Percentiles rank a stretch among this genome's conserved stretches.
phyloP scores from a whole-genome alignment of 2,888 invertebrate genomes.

The Neoaliturus tenellus region DNA sequence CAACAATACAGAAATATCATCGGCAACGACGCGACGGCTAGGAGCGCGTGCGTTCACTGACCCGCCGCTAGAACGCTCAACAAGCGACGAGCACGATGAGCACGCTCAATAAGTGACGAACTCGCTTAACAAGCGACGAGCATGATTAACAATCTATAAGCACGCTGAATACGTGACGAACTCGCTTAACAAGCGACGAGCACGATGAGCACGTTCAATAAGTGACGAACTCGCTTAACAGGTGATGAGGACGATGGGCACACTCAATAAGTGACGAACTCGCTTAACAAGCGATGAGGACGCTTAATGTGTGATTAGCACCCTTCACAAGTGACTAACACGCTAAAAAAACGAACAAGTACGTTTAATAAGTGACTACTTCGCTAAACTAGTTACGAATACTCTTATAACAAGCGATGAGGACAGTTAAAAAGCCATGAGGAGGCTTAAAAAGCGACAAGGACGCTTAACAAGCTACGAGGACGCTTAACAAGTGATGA shows the following conservation, averaged over 20 bases:
- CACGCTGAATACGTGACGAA: neutral
- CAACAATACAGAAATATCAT: slow-evolving; percentile 40
- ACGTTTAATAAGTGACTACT: neutral
- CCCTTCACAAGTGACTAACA: neutral
- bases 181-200: neutral
- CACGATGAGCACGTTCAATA: neutral
- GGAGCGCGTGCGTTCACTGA: slow-evolving; percentile 31
- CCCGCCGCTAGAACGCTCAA: slow-evolving; percentile 3
- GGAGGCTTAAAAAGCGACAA: neutral
- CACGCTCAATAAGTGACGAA: neutral
- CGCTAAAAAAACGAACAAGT: neutral
- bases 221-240: neutral
- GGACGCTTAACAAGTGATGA: neutral
- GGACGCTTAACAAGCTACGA: neutral
- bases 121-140: neutral
- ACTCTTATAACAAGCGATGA: neutral
- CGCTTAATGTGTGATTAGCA: neutral
- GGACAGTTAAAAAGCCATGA: neutral
- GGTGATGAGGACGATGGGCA: neutral
- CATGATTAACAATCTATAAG: neutral
- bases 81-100: neutral
- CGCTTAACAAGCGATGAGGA: neutral
- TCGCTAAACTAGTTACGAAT: neutral
- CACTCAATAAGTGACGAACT: neutral
- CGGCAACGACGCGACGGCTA: slow-evolving; percentile 1